A percentile compares a stretch with the other conserved stretches of the same genome.
Conservation (phyloP, 2,888 invertebrate species). For the Leptinotarsa rubiginosa region DNA sequence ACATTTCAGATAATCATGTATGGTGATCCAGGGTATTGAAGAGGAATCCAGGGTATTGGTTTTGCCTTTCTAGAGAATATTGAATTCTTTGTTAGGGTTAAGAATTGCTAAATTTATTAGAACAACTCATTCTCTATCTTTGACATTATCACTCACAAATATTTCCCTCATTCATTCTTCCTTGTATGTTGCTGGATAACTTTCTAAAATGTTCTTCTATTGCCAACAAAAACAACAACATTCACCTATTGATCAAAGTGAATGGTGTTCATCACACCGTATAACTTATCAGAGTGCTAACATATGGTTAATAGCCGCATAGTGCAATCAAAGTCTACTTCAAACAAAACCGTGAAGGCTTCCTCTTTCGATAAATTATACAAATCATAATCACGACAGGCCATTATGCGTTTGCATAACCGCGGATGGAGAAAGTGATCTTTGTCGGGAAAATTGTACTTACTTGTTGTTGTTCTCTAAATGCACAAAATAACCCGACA, state of each 20-base stretch:
- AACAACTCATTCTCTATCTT: too few species aligned
- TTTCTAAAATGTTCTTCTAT: slow-evolving; percentile 10
- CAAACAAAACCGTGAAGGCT: background rate
- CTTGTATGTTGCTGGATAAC: background rate
- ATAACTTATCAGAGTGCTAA: background rate
- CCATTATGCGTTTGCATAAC: background rate
- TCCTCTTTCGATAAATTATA: slow-evolving; percentile 4
- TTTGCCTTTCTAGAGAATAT: too few species aligned
- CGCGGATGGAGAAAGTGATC: background rate
- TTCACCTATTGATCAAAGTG: background rate
- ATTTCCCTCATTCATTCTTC: too few species aligned
- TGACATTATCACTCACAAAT: too few species aligned
- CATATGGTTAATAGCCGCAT: background rate
- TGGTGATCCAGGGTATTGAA: too few species aligned
- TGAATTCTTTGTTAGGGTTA: too few species aligned
- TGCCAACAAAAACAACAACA: background rate
- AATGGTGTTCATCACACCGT: background rate
- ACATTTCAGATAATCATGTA: too few species aligned
- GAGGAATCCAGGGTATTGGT: too few species aligned
- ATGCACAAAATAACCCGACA: background rate
- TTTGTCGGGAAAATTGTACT: background rate
- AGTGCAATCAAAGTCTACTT: background rate
- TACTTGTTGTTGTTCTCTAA: background rate
- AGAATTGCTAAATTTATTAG: too few species aligned
- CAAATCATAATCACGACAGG: background rate